Conservation (phyloP, 2,797 vertebrate species). For the Oreortyx pictus region DNA sequence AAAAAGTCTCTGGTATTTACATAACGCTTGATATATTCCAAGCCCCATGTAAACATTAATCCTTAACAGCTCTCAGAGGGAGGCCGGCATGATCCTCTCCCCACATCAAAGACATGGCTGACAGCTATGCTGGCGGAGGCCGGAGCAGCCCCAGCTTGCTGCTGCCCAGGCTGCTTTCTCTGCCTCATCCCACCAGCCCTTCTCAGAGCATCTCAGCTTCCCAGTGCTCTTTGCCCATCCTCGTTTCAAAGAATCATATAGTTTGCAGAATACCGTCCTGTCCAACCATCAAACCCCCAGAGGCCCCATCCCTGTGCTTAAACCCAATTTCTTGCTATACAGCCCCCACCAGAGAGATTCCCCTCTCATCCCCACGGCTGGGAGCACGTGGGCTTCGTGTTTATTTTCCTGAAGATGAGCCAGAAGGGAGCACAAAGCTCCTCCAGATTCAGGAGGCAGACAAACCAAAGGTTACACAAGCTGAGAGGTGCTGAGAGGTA, state of each 20-base stretch:
- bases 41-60: constrained; percentile 51
- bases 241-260: fast-evolving
- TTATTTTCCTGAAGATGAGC: fast-evolving
- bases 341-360: neutral
- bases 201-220: neutral
- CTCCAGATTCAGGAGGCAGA: neutral
- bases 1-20: constrained; percentile 1
- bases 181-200: fast-evolving
- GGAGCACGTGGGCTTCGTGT: fast-evolving
- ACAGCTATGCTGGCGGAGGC: fast-evolving
- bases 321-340: fast-evolving
- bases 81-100: constrained; percentile 1
- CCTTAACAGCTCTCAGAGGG: neutral
- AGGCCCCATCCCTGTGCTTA: neutral
- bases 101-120: neutral
- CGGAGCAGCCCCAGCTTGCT: fast-evolving
- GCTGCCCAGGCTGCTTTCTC: neutral
- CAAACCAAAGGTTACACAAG: neutral
- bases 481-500: fast-evolving
- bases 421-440: neutral
- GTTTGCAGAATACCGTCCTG: too few relatives aligned
- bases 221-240: fast-evolving
- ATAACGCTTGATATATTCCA: neutral
- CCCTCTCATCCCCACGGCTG: neutral
- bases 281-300: neutral